These are phyloP conservation scores for Rhineura floridana DNA, from an alignment of 2,113 vertebrate species.

Conservation along the genomic window DNA sequence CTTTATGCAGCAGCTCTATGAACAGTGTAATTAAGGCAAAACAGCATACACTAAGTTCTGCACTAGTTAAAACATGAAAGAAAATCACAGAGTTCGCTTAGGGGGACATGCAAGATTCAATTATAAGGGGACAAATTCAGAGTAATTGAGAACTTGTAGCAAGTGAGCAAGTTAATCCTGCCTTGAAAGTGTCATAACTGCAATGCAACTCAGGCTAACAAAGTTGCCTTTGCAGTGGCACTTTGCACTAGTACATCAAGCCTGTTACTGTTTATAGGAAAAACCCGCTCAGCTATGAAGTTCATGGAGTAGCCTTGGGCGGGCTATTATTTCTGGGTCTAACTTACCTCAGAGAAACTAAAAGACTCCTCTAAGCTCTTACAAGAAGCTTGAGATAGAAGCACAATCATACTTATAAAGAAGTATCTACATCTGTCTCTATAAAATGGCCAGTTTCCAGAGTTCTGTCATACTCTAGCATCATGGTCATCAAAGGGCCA, in stretches of 20 bases:
- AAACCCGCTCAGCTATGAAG: too few relatives aligned
- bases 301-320: too few relatives aligned
- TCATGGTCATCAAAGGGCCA: too few relatives aligned
- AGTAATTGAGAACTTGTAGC: background rate
- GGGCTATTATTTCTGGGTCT: too few relatives aligned
- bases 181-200: fast-evolving
- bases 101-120: background rate
- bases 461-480: too few relatives aligned
- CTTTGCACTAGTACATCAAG: background rate
- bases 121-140: background rate
- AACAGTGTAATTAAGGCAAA: conserved; percentile 5
- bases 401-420: too few relatives aligned
- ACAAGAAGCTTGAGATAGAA: too few relatives aligned
- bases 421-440: too few relatives aligned
- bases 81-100: background rate
- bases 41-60: background rate
- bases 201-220: background rate
- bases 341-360: too few relatives aligned
- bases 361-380: too few relatives aligned
- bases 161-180: background rate
- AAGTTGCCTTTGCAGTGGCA: too few relatives aligned
- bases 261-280: background rate
- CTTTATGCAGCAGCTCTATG: background rate
- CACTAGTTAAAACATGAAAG: background rate
- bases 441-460: too few relatives aligned